Conservation (phyloP, 2,888 invertebrate species). For the Melipona beecheii region DNA sequence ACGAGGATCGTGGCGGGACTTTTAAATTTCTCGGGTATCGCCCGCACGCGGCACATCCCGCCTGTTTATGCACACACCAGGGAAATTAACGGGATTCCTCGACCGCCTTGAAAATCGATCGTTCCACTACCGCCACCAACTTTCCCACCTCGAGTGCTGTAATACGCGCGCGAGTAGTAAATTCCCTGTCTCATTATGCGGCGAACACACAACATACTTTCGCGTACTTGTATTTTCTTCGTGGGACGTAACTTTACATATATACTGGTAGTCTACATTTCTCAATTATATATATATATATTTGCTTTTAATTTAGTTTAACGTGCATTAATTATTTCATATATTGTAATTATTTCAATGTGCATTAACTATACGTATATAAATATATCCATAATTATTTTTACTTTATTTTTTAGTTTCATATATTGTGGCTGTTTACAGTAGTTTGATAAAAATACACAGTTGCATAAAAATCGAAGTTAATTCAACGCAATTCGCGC, state of each 20-base stretch:
- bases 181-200: background rate
- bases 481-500: too few species aligned
- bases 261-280: background rate
- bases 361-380: too few species aligned
- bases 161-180: background rate
- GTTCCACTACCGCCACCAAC: background rate
- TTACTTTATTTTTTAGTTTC: too few species aligned
- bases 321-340: too few species aligned
- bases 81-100: constrained; percentile 36
- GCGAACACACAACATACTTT: background rate
- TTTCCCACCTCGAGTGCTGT: background rate
- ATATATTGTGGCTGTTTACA: too few species aligned
- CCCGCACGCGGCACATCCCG: background rate
- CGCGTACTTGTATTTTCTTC: background rate
- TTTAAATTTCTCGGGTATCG: constrained; percentile 47
- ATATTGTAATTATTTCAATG: too few species aligned
- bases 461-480: too few species aligned
- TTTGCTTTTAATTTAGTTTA: too few species aligned
- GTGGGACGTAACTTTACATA: background rate
- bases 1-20: constrained; percentile 13
- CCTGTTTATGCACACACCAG: constrained; percentile 26
- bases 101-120: constrained; percentile 23
- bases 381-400: too few species aligned
- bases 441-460: too few species aligned
- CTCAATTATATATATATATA: background rate